Conservation (phyloP, 2,888 invertebrate species). For the Erpobdella octoculata region DNA sequence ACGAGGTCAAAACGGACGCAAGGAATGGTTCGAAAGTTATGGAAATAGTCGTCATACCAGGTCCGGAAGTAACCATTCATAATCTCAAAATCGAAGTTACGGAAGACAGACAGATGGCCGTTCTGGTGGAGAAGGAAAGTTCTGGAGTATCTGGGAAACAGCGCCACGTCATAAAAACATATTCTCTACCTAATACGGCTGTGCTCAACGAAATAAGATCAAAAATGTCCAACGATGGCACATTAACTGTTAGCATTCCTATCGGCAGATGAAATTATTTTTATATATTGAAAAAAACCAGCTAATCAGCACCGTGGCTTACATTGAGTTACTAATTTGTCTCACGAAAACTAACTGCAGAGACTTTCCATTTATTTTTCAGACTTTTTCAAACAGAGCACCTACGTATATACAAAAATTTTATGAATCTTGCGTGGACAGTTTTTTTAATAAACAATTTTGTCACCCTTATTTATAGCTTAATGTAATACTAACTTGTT, state of each 20-base stretch:
- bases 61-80: conserved; percentile 29
- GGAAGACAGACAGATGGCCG: conserved; percentile 33
- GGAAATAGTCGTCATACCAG: conserved; percentile 38
- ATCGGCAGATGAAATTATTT: too few relatives aligned
- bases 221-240: conserved; percentile 33
- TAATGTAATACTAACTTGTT: too few relatives aligned
- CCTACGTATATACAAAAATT: too few relatives aligned
- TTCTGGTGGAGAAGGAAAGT: conserved; percentile 30
- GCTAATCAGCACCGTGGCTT: too few relatives aligned
- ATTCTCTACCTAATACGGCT: conserved; percentile 36
- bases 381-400: too few relatives aligned
- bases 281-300: too few relatives aligned
- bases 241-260: conserved; percentile 36
- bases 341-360: too few relatives aligned
- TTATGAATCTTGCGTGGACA: too few relatives aligned
- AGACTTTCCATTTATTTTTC: too few relatives aligned
- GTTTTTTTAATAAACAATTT: too few relatives aligned
- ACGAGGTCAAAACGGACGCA: conserved; percentile 23
- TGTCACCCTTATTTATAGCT: too few relatives aligned
- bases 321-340: too few relatives aligned
- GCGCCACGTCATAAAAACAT: conserved; percentile 35
- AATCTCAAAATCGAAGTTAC: conserved; percentile 35
- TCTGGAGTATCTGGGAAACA: not conserved
- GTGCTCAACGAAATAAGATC: conserved; percentile 33
- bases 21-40: conserved; percentile 32